Evolutionary conservation across 2,797 vertebrate genomes (phyloP), one percentile per base, ranked within the genome.

Genomic region (Paguma larvata): DNA sequence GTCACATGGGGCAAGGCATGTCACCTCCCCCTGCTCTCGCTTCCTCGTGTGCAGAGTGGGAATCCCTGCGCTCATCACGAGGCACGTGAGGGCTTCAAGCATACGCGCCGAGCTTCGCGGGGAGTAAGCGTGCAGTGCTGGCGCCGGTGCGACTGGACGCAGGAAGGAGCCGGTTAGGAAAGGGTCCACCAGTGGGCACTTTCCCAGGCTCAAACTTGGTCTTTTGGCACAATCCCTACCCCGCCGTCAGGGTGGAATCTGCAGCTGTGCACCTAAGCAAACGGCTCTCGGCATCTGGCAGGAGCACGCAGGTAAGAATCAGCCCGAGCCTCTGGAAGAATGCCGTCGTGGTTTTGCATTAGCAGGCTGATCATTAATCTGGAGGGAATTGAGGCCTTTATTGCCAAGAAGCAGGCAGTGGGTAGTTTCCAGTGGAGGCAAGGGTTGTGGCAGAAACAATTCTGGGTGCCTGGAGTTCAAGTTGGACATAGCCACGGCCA

Each of bases 231-330:
- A 46, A 11, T 1, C 44, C 53, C 32, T 63, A 9, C 2, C 5
- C n/a, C 41, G 3, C 3, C 18, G 34, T n/a, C 21, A 41, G 3
- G 14, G 68, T 2, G 5, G 38, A 14, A 44, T 8, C 32, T 0
- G 0, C 3, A 34, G 30, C 41, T 34, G 18, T 2, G 6, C 41
- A 32, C n/a, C 56, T 25, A 8, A 46, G 67, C 15, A 14, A 82
- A 9, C 67, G 73, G 63, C 38, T 48, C 41, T 46, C 3, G n/a
- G 41, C n/a, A 23, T 30, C 11, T n/a, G 73, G 25, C 85, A 62
- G 30, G 44, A 72, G 51, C n/a, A n/a, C 1, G 0, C 4, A 51
- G 62, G 59, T 68, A 90, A 77, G 78, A 12, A 7, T 25, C 9
- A 75, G 59, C 21, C 1, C 23, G 23, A 34, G 18, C 41, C 79